A percentile compares a stretch with the other conserved stretches of the same genome.
phyloP scores from a whole-genome alignment of 2,113 vertebrate genomes.

The Heterotis niloticus region DNA sequence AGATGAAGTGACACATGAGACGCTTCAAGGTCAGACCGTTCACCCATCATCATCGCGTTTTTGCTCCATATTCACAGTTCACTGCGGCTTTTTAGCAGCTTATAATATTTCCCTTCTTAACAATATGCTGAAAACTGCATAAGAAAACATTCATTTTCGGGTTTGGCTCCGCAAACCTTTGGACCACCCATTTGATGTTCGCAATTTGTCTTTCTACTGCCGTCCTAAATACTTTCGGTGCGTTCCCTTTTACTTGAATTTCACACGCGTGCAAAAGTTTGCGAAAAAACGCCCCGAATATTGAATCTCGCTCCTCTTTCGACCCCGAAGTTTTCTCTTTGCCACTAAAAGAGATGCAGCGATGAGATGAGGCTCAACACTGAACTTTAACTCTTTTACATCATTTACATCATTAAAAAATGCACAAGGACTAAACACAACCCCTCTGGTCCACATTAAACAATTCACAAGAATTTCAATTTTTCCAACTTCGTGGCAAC shows the following conservation, averaged over 20 bases:
- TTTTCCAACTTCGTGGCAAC: not conserved
- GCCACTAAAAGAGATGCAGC: too few relatives aligned
- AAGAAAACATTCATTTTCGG: slow-evolving; percentile 21
- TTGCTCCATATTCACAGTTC: slow-evolving; percentile 3
- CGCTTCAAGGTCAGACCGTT: not conserved
- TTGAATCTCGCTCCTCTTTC: not conserved
- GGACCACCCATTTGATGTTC: slow-evolving; percentile 33
- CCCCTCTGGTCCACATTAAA: not conserved
- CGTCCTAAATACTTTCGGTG: not conserved
- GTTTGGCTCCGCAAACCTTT: slow-evolving; percentile 2
- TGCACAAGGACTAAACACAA: too few relatives aligned
- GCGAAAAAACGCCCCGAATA: too few relatives aligned
- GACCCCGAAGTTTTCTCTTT: not conserved
- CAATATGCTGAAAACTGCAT: not conserved
- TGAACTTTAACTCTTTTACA: too few relatives aligned
- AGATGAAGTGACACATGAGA: not conserved
- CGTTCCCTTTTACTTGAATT: slow-evolving; percentile 21
- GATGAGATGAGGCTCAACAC: too few relatives aligned
- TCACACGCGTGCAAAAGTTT: slow-evolving; percentile 19
- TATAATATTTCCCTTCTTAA: slow-evolving; percentile 14
- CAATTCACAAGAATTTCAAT: too few relatives aligned
- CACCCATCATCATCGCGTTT: not conserved
- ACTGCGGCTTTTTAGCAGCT: slow-evolving; percentile 7
- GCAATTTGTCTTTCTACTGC: slow-evolving; percentile 15
- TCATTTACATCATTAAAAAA: too few relatives aligned